phyloP scores from a whole-genome alignment of 2,888 invertebrate species.

The Lysandra bellargus region DNA sequence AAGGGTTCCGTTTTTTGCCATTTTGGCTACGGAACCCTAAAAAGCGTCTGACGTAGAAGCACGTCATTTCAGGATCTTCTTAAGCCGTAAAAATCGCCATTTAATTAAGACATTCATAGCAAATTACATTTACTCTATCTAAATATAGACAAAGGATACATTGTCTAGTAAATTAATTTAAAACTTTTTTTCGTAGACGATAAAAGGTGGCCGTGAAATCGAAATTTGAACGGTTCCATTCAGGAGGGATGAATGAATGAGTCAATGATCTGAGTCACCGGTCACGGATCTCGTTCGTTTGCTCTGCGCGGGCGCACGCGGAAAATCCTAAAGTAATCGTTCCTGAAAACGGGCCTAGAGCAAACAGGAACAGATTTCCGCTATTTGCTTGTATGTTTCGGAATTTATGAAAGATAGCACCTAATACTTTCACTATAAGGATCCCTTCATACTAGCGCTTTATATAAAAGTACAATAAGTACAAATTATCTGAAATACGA shows the following conservation, averaged over 20 bases:
- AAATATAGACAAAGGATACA: background rate
- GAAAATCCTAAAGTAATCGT: conserved; percentile 39
- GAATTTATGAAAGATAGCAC: background rate
- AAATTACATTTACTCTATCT: background rate
- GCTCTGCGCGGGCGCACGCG: conserved; percentile 35
- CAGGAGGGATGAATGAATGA: conserved; percentile 53
- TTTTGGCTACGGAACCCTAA: too few relatives aligned
- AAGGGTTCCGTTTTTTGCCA: too few relatives aligned
- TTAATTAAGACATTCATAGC: background rate
- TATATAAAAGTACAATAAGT: too few relatives aligned
- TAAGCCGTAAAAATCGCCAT: background rate
- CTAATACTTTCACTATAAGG: too few relatives aligned
- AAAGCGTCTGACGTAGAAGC: too few relatives aligned
- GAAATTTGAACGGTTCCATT: conserved; percentile 42
- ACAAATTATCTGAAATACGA: too few relatives aligned
- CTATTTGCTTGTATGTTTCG: background rate
- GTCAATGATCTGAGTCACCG: conserved; percentile 51
- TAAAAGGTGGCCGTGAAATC: background rate
- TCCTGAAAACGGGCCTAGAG: background rate
- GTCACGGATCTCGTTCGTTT: conserved; percentile 44
- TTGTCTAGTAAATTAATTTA: background rate
- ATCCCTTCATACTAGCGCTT: too few relatives aligned
- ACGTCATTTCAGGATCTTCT: background rate
- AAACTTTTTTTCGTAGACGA: background rate
- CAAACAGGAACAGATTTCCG: background rate